Conservation (phyloP, 2,888 invertebrate species). For the Scaptomyza flava region DNA sequence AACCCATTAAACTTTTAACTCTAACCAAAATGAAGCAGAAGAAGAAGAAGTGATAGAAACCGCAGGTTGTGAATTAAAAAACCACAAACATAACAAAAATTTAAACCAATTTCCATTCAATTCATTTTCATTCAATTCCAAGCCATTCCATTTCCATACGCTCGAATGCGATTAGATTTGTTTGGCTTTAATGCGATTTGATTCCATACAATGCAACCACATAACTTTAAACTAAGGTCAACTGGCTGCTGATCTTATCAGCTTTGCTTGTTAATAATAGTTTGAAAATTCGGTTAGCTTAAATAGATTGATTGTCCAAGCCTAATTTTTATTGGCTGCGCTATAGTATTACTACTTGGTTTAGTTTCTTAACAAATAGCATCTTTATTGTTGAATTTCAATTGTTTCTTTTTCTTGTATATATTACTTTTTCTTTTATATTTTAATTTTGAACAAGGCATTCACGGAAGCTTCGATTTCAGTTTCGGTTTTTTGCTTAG, state of each 20-base stretch:
- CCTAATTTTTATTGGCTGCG: constrained; percentile 35
- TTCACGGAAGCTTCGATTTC: constrained; percentile 68
- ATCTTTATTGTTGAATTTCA: constrained; percentile 65
- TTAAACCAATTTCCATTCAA: constrained; percentile 31
- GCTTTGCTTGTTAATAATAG: constrained; percentile 11
- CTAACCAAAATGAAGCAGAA: neutral
- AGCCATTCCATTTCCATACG: constrained; percentile 4
- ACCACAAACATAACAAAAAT: constrained; percentile 33
- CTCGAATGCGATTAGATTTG: neutral
- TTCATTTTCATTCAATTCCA: constrained; percentile 26
- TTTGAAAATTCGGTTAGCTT: constrained; percentile 53
- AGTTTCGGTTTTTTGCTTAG: constrained; percentile 29
- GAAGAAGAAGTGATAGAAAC: constrained; percentile 16
- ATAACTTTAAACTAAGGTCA: constrained; percentile 69
- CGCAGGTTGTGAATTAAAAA: constrained; percentile 35
- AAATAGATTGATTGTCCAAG: constrained; percentile 69
- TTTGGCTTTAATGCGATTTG: neutral
- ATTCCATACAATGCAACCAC: constrained; percentile 53
- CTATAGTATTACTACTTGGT: constrained; percentile 45
- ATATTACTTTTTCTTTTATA: constrained; percentile 3
- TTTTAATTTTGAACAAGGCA: constrained; percentile 36
- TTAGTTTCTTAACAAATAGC: constrained; percentile 67
- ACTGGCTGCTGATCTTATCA: constrained; percentile 43
- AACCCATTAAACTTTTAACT: neutral
- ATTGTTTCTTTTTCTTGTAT: constrained; percentile 15